Conservation (phyloP, 2,888 invertebrate genomes). For the Chorisops tibialis region DNA sequence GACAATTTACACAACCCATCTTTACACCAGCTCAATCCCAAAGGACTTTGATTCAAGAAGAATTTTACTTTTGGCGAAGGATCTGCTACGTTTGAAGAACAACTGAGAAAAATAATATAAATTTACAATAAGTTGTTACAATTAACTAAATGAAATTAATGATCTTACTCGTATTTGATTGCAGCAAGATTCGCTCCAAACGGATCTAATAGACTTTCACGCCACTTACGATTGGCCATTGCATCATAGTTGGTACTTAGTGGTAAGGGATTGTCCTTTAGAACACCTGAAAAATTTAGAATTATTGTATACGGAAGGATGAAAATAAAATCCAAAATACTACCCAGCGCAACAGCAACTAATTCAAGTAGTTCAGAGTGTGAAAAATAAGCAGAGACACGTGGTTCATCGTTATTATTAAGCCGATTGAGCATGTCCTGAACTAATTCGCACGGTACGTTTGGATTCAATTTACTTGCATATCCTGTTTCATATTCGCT, state of each 20-base stretch:
- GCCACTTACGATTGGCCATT: slow-evolving; percentile 62
- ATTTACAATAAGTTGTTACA: slow-evolving; percentile 32
- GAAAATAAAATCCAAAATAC: too few relatives aligned
- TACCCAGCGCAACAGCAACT: slow-evolving; percentile 60
- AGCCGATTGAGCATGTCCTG: slow-evolving; percentile 71
- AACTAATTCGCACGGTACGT: slow-evolving; percentile 68
- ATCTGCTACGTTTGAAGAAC: background rate
- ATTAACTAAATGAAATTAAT: slow-evolving; percentile 41
- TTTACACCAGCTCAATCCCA: slow-evolving; percentile 66
- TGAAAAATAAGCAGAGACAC: slow-evolving; percentile 65
- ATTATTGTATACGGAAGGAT: too few relatives aligned
- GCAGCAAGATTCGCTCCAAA: slow-evolving; percentile 73
- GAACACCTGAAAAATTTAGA: slow-evolving; percentile 40
- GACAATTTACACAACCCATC: slow-evolving; percentile 78
- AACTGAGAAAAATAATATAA: slow-evolving; percentile 32
- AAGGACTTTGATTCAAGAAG: slow-evolving; percentile 67
- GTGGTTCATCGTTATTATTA: slow-evolving; percentile 58
- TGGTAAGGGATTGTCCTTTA: background rate
- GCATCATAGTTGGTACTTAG: slow-evolving; percentile 64
- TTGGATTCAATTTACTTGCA: slow-evolving; percentile 63
- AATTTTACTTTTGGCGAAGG: slow-evolving; percentile 57
- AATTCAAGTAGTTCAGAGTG: slow-evolving; percentile 62
- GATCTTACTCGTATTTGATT: slow-evolving; percentile 63
- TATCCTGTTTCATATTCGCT: slow-evolving; percentile 74
- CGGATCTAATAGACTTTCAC: slow-evolving; percentile 64